Base-by-base conservation (phyloP, 1,140 invertebrate genomes). In the Lasaia peninsularis region DNA sequence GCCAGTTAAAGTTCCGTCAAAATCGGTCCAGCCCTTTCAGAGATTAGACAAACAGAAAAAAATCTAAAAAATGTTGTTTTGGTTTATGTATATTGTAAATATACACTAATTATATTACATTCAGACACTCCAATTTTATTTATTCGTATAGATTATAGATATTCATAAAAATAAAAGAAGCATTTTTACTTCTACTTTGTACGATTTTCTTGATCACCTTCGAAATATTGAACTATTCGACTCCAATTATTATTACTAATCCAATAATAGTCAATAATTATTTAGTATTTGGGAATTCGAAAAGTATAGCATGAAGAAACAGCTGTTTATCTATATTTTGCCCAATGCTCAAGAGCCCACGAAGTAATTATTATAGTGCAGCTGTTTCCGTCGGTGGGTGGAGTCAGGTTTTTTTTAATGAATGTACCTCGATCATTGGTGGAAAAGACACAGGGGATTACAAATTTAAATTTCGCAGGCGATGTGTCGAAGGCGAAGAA, bases 381-480 rank as follows among this genome's bases (percentile, higher is more conserved):
- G 85, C 85, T 88, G 85, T 73, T 88, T 88, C 85, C 85, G 80
- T 71, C 60, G 72, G 60, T 76, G 73, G 83, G 83, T 59, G 85
- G 80, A 75, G 81, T 73, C 65, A 56, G 60, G 74, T 81, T 83
- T 48, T 82, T 83, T 85, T 82, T 63, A 72, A 75, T 76, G 75
- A 78, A 65, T 71, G 66, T 73, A 69, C 69, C 64, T 58, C 73
- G 73, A 76, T 80, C 79, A 86, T 88, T 85, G 80, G 82, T 75
- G 63, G 78, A 75, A 72, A 79, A 77, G 69, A 71, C 54, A 66
- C 60, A 54, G 48, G 59, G 73, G 76, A 85, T 84, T 81, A 84
- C 72, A 79, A 85, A 81, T 84, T 86, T 80, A 85, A 86, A 88
- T 85, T 55, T 85, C 75, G 81, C 83, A 63, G 74, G 82, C 77